These are phyloP conservation scores for Oreochromis mossambicus DNA, from an alignment of 2,797 vertebrate genomes.

Conservation along the genomic window DNA sequence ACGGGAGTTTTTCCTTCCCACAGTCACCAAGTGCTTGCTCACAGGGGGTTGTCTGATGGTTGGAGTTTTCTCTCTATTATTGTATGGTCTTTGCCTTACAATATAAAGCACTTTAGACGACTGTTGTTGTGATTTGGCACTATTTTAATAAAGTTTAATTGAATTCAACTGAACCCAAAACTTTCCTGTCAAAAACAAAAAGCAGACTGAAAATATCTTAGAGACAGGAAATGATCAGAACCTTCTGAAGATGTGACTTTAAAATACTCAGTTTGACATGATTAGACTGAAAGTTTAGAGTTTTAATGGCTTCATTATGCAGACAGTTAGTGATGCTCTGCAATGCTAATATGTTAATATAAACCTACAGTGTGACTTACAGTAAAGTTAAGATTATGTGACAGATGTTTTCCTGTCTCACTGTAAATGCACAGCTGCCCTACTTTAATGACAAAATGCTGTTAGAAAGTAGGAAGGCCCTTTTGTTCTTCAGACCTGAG, in stretches of 20 bases:
- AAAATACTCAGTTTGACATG: not conserved
- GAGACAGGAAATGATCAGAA: not conserved
- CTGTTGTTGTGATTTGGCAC: fast-evolving
- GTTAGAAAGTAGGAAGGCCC: slow-evolving; percentile 31
- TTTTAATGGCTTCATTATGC: not conserved
- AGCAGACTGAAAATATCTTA: not conserved
- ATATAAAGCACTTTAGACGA: not conserved
- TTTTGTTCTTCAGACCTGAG: slow-evolving; percentile 16
- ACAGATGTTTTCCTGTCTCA: slow-evolving; percentile 8
- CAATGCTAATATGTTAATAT: not conserved
- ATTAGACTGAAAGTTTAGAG: not conserved
- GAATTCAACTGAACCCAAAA: not conserved
- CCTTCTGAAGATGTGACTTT: not conserved
- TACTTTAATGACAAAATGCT: slow-evolving; percentile 42
- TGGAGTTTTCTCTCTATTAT: not conserved
- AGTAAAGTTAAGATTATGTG: not conserved
- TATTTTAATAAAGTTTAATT: not conserved
- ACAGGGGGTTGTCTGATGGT: not conserved
- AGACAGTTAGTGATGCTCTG: not conserved
- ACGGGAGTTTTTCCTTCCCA: not conserved
- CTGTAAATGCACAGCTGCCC: slow-evolving; percentile 63
- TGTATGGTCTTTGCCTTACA: not conserved
- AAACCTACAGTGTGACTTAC: not conserved
- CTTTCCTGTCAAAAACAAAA: not conserved
- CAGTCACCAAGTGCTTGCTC: not conserved